Evolutionary conservation across 1,140 invertebrate genomes (phyloP), one percentile per base, ranked within the genome.

Genomic region (Monomorium pharaonis): DNA sequence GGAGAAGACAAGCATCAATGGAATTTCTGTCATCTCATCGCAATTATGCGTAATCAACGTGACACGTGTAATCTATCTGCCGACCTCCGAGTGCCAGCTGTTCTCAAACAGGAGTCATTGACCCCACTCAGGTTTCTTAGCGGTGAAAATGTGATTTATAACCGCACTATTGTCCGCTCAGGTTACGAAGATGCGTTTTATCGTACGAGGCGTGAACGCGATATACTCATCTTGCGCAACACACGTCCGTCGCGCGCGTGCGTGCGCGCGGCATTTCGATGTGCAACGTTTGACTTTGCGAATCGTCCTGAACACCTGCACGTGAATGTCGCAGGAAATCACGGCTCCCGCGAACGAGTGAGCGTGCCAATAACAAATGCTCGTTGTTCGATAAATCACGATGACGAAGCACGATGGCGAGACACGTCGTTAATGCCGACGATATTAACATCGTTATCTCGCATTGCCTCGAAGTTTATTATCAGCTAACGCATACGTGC

Each of bases 361-460:
- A 21, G 56, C 54, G 30, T 72, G 62, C 67, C 77, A 51, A 89
- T 86, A 86, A 70, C 83, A 86, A 81, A 63, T 47, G 78, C 24
- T 58, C n/a, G 1, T 44, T 56, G 24, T 47, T 7, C 67, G n/a
- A 81, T 58, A 24, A 81, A 30, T 44, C 33, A 16, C 21, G 37
- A 30, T 67, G 63, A 37, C 37, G 37, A 16, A 12, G 24, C 54
- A 47, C 47, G 21, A 30, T 67, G 63, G 63, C 37, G 37, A 16
- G 5, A 44, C 54, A 47, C 47, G 21, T n/a, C 12, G 16, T 44
- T 47, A 58, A 81, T 12, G 63, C 0, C 30, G 30, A 10, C 10
- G 51, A 14, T 47, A 56, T 78, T 78, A 63, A 78, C 42, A 56
- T 47, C 18, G 58, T 78, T 78, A 80, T 30, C 6, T 54, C 47